Conservation (phyloP, 2,888 invertebrate species). For the Diarsia brunnea region DNA sequence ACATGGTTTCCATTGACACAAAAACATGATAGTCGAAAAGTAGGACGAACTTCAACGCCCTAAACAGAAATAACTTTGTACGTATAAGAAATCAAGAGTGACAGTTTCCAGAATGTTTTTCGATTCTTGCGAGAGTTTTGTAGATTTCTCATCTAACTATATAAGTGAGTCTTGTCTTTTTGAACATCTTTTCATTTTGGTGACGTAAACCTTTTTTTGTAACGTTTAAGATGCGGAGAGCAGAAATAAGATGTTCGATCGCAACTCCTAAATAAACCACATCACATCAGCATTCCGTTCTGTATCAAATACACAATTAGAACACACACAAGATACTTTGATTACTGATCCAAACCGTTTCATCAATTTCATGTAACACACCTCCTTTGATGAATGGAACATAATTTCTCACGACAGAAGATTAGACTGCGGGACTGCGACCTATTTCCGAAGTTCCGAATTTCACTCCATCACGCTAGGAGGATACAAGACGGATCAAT, state of each 20-base stretch:
- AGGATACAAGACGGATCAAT: slow-evolving; percentile 64
- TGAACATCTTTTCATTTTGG: background rate
- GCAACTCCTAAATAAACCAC: background rate
- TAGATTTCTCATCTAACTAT: background rate
- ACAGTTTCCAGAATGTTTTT: slow-evolving; percentile 7
- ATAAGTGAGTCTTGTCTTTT: background rate
- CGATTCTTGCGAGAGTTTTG: slow-evolving; percentile 2
- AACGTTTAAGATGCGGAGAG: background rate
- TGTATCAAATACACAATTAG: slow-evolving; percentile 26
- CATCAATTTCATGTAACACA: slow-evolving; percentile 31
- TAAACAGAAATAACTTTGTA: slow-evolving; percentile 30
- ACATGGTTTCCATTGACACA: slow-evolving; percentile 20
- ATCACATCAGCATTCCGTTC: slow-evolving; percentile 41
- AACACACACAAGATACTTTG: slow-evolving; percentile 45
- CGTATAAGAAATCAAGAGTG: slow-evolving; percentile 33
- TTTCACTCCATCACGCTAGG: slow-evolving; percentile 52
- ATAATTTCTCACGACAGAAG: slow-evolving; percentile 50
- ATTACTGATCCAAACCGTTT: slow-evolving; percentile 39
- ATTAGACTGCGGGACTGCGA: slow-evolving; percentile 54
- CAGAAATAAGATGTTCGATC: background rate
- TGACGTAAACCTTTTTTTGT: background rate
- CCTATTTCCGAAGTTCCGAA: slow-evolving; percentile 62
- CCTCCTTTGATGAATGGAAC: slow-evolving; percentile 53
- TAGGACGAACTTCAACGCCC: slow-evolving; percentile 31
- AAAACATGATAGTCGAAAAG: slow-evolving; percentile 21